Conservation (phyloP, 1,140 invertebrate species). For the Holotrichia oblita region DNA sequence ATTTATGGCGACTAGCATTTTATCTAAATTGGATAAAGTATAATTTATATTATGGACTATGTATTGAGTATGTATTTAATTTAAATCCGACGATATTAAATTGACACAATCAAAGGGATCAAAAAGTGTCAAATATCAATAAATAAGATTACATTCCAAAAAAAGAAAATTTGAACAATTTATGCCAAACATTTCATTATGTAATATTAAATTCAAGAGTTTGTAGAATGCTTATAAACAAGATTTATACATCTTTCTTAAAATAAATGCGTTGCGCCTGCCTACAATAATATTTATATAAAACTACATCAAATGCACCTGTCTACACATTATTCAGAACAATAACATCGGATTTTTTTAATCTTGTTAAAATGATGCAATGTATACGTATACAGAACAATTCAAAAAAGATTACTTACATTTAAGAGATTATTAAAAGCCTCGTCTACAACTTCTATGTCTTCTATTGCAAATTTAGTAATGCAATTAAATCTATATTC, state of each 20-base stretch:
- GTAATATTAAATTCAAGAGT: not conserved
- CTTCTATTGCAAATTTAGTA: conserved; percentile 78
- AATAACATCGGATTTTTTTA: not conserved
- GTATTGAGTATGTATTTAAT: too few species aligned
- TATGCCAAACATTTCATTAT: too few species aligned
- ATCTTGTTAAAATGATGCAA: not conserved
- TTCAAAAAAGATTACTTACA: conserved; percentile 65
- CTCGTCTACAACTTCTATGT: conserved; percentile 77
- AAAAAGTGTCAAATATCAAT: too few species aligned
- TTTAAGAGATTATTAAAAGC: conserved; percentile 79
- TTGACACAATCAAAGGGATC: too few species aligned
- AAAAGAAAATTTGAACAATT: too few species aligned
- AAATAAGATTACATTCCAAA: too few species aligned
- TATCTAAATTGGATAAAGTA: too few species aligned
- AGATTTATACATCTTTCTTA: conserved; percentile 3
- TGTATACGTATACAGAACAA: not conserved
- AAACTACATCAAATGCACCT: not conserved
- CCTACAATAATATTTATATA: not conserved
- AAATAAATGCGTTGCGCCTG: conserved; percentile 1
- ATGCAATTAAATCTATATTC: conserved; percentile 86
- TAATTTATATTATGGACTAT: too few species aligned
- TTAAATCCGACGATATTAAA: too few species aligned
- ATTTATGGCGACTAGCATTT: too few species aligned
- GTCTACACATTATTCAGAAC: not conserved
- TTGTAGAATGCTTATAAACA: conserved; percentile 6